A percentile compares a stretch with the other conserved stretches of the same genome.
These are phyloP conservation scores for Strigops habroptila DNA, from an alignment of 2,113 vertebrate species.

Conservation along the genomic window DNA sequence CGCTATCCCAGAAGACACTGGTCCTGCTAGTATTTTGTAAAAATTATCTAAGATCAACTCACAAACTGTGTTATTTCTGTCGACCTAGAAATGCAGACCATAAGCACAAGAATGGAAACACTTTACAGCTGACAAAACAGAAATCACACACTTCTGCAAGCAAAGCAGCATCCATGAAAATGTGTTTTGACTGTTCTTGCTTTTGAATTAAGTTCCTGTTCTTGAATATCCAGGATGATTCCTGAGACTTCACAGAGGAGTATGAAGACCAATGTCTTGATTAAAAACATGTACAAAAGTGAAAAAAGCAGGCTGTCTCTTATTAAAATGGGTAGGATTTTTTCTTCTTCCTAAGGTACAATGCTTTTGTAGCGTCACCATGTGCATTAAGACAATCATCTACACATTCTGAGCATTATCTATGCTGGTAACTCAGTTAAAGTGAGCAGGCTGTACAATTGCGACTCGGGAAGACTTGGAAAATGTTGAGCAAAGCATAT, in stretches of 20 bases:
- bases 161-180: constrained; percentile 3
- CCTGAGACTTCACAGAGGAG: neutral
- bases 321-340: neutral
- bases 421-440: neutral
- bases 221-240: neutral
- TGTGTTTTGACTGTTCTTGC: neutral
- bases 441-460: neutral
- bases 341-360: neutral
- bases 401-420: neutral
- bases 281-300: neutral
- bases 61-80: neutral
- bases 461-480: neutral
- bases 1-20: neutral
- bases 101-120: neutral
- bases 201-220: neutral
- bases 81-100: neutral
- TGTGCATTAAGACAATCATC: neutral
- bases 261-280: neutral
- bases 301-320: neutral
- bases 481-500: neutral
- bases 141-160: neutral
- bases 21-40: neutral
- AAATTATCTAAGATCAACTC: neutral
- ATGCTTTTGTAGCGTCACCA: neutral
- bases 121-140: neutral